phyloP scores from a whole-genome alignment of 1,140 invertebrate genomes.

The Teleopsis dalmanni region DNA sequence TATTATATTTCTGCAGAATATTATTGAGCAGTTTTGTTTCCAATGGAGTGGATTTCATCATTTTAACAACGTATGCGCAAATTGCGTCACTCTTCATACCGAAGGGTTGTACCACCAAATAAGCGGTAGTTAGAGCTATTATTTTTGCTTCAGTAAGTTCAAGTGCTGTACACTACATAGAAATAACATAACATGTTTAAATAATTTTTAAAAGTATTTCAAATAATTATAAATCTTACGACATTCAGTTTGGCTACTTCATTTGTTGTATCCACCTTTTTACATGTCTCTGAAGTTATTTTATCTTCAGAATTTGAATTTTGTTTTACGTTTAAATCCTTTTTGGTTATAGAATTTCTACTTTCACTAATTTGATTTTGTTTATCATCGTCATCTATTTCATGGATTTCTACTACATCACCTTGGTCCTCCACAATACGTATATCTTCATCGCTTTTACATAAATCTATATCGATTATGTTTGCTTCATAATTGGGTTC shows the following conservation, averaged over 20 bases:
- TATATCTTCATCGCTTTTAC: constrained; percentile 35
- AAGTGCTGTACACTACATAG: constrained; percentile 21
- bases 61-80: constrained; percentile 74
- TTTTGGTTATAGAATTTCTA: too few species aligned
- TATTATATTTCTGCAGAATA: constrained; percentile 64
- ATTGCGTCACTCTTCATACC: constrained; percentile 78
- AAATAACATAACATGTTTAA: not conserved
- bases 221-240: not conserved
- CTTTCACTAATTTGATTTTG: too few species aligned
- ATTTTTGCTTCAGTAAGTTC: constrained; percentile 56
- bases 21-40: constrained; percentile 65
- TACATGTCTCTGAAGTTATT: too few species aligned
- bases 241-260: too few species aligned
- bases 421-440: constrained; percentile 36
- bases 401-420: constrained; percentile 49
- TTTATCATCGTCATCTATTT: constrained; percentile 42
- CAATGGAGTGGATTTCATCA: constrained; percentile 52
- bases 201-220: not conserved
- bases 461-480: constrained; percentile 31
- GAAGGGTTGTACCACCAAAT: constrained; percentile 80
- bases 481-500: constrained; percentile 5
- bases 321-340: too few species aligned
- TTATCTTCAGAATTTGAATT: too few species aligned
- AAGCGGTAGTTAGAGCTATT: constrained; percentile 73
- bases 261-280: too few species aligned